Percentiles rank a stretch among this genome's conserved stretches.
phyloP scores from a whole-genome alignment of 2,113 vertebrate genomes.

The Tragelaphus scriptus region DNA sequence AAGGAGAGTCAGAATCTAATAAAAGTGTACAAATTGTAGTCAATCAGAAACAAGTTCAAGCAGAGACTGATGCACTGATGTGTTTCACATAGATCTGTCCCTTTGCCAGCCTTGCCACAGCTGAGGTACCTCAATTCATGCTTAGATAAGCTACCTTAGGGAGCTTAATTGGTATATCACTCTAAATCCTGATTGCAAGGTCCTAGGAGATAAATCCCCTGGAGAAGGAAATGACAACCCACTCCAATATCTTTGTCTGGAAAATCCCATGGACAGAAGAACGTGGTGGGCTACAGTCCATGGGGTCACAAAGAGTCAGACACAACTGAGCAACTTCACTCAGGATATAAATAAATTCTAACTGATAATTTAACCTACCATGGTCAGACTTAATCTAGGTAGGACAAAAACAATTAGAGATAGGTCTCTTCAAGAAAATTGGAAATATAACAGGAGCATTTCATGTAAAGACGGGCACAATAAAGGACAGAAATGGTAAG shows the following conservation, averaged over 20 bases:
- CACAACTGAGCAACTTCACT: too few relatives aligned
- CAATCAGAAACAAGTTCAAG: neutral
- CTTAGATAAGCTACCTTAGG: neutral
- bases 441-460: too few relatives aligned
- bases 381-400: neutral
- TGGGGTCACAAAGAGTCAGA: rapidly evolving
- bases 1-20: neutral
- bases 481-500: too few relatives aligned
- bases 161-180: neutral
- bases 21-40: neutral
- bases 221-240: too few relatives aligned
- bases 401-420: neutral
- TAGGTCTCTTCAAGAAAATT: too few relatives aligned
- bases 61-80: neutral
- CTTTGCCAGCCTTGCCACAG: neutral
- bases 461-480: too few relatives aligned
- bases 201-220: neutral
- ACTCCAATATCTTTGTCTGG: too few relatives aligned
- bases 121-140: rapidly evolving
- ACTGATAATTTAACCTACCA: neutral
- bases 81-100: neutral
- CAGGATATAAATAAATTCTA: too few relatives aligned
- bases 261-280: too few relatives aligned
- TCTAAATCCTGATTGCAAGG: neutral
- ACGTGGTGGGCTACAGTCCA: too few relatives aligned